phyloP scores from a whole-genome alignment of 30 jellyfish, hydroid and myxozoan genomes.

The Aurelia coerulea region DNA sequence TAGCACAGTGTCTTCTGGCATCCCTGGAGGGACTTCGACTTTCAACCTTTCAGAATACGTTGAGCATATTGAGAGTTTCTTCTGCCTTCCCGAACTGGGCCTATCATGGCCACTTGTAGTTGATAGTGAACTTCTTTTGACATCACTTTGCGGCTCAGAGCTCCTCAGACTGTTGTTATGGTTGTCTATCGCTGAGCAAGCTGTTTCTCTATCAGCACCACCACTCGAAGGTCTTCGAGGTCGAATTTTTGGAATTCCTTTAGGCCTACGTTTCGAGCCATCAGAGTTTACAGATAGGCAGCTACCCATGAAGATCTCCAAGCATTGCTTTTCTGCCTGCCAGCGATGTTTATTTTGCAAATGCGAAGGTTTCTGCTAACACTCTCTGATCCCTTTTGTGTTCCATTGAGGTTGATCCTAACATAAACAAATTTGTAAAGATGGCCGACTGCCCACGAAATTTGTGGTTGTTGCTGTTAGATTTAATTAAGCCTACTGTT shows the following conservation, averaged over 20 bases:
- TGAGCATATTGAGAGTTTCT: conserved; percentile 58
- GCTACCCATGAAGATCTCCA: conserved; percentile 28
- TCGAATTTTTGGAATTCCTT: conserved; percentile 7
- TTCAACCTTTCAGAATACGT: conserved; percentile 48
- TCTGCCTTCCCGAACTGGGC: conserved; percentile 54
- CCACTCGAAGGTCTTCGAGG: conserved; percentile 30
- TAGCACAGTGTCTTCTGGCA: conserved; percentile 69
- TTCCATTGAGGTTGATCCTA: too few relatives aligned
- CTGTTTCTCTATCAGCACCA: neutral
- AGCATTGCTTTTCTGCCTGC: too few relatives aligned
- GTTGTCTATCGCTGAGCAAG: neutral
- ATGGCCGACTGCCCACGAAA: too few relatives aligned
- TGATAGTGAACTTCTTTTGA: neutral
- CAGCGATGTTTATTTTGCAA: too few relatives aligned
- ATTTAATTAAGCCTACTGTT: too few relatives aligned
- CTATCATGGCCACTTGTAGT: conserved; percentile 8
- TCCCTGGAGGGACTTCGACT: conserved; percentile 33
- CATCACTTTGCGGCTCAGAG: neutral
- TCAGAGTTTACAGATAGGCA: conserved; percentile 37
- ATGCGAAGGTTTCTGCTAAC: too few relatives aligned
- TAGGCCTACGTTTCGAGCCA: neutral
- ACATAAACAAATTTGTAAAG: too few relatives aligned
- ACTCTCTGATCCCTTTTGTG: too few relatives aligned
- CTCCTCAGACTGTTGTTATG: neutral
- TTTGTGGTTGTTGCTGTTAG: too few relatives aligned